Conservation (phyloP, 2,797 vertebrate genomes). For the Avahi laniger region DNA sequence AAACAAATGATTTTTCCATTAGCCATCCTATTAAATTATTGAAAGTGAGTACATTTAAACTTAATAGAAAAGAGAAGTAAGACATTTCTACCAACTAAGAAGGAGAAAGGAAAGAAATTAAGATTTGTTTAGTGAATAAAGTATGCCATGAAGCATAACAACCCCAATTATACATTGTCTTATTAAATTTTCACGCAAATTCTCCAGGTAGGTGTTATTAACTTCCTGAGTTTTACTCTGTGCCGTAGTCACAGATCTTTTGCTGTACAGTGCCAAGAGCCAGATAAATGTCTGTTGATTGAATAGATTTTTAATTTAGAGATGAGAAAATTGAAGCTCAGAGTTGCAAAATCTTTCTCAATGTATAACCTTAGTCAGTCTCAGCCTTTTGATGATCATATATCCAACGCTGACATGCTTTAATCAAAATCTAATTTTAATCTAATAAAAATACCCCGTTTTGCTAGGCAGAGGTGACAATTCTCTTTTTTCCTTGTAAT, state of each 20-base stretch:
- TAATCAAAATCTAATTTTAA: neutral
- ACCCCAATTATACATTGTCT: neutral
- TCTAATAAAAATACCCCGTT: neutral
- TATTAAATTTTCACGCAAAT: constrained; percentile 57
- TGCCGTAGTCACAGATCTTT: neutral
- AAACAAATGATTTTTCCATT: constrained; percentile 26
- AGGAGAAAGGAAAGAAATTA: neutral
- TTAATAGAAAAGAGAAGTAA: neutral
- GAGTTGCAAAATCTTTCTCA: neutral
- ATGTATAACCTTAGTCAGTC: neutral
- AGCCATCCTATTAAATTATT: neutral
- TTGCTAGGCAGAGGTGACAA: neutral
- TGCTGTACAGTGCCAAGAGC: neutral
- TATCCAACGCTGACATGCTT: neutral
- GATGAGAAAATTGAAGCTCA: neutral
- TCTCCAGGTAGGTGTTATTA: constrained; percentile 13
- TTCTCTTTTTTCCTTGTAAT: neutral
- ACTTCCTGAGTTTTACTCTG: neutral
- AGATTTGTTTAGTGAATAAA: constrained; percentile 38
- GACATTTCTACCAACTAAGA: neutral
- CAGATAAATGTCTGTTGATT: neutral
- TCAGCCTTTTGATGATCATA: neutral
- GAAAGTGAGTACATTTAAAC: neutral
- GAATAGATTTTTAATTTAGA: neutral
- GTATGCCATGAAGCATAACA: neutral